These are phyloP conservation scores for Spea bombifrons DNA, from an alignment of 2,113 vertebrate genomes.

Conservation along the genomic window DNA sequence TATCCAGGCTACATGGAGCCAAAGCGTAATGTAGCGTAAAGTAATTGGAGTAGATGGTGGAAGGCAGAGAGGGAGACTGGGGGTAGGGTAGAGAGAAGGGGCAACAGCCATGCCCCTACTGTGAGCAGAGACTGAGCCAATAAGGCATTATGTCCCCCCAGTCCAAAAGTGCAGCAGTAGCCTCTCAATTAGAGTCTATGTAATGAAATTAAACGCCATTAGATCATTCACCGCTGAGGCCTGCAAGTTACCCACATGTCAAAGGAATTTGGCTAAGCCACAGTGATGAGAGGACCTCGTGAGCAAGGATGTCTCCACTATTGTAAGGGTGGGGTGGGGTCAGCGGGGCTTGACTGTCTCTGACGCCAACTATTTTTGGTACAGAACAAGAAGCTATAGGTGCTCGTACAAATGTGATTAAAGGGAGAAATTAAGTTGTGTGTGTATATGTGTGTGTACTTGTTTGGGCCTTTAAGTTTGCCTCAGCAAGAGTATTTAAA, in stretches of 20 bases:
- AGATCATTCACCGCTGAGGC: conserved; percentile 70
- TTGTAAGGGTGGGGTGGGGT: conserved; percentile 61
- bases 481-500: no score
- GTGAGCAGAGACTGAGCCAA: conserved; percentile 59
- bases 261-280: conserved; percentile 81
- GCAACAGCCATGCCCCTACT: conserved; percentile 49
- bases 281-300: conserved; percentile 62
- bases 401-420: background rate
- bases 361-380: conserved; percentile 35
- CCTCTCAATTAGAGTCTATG: conserved; percentile 62
- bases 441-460: background rate
- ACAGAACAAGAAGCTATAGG: background rate
- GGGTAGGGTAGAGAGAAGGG: conserved; percentile 25
- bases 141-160: conserved; percentile 30
- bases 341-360: conserved; percentile 66
- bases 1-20: conserved; percentile 28
- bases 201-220: conserved; percentile 78
- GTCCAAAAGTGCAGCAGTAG: conserved; percentile 51
- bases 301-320: conserved; percentile 51
- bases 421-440: background rate
- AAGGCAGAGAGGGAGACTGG: background rate
- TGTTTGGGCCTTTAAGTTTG: no score
- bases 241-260: conserved; percentile 69
- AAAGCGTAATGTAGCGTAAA: conserved; percentile 30
- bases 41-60: conserved; percentile 10